A percentile compares a stretch with the other conserved stretches of the same genome.
These are phyloP conservation scores for Eristalinus aeneus DNA, from an alignment of 2,888 invertebrate species.

Conservation along the genomic window DNA sequence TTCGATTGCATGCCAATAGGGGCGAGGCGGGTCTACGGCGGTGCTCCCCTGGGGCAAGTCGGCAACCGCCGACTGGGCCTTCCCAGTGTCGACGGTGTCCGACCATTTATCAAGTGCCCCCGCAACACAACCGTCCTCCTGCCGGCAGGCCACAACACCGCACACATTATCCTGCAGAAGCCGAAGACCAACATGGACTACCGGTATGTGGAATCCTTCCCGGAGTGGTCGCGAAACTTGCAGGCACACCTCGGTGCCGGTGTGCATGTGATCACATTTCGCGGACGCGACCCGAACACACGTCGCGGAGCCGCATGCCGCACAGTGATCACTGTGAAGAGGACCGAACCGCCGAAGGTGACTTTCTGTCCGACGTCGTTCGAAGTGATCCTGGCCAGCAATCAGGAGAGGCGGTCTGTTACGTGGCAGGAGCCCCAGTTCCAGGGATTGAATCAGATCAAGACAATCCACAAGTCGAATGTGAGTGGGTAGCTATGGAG, in stretches of 20 bases:
- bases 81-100: conserved; percentile 75
- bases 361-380: conserved; percentile 84
- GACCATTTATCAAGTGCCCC: conserved; percentile 85
- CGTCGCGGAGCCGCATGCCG: conserved; percentile 83
- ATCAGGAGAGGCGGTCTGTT: conserved; percentile 82
- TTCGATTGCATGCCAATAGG: conserved; percentile 75
- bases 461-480: conserved; percentile 83
- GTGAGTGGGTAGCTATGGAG: conserved; percentile 79
- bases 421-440: conserved; percentile 86
- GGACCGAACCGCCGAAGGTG: conserved; percentile 83
- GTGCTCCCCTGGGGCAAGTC: neutral
- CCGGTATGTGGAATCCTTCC: conserved; percentile 83
- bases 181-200: conserved; percentile 86
- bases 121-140: conserved; percentile 83
- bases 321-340: conserved; percentile 83
- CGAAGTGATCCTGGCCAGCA: conserved; percentile 82
- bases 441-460: conserved; percentile 80
- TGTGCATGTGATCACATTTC: conserved; percentile 83
- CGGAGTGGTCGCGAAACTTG: conserved; percentile 84
- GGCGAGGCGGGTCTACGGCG: conserved; percentile 34
- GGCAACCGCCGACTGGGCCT: neutral
- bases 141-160: conserved; percentile 78
- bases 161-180: conserved; percentile 81
- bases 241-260: conserved; percentile 84
- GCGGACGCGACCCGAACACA: conserved; percentile 83